Evolutionary conservation across 2,797 vertebrate genomes (phyloP), one percentile per base, ranked within the genome.

Genomic region (Falco naumanni): DNA sequence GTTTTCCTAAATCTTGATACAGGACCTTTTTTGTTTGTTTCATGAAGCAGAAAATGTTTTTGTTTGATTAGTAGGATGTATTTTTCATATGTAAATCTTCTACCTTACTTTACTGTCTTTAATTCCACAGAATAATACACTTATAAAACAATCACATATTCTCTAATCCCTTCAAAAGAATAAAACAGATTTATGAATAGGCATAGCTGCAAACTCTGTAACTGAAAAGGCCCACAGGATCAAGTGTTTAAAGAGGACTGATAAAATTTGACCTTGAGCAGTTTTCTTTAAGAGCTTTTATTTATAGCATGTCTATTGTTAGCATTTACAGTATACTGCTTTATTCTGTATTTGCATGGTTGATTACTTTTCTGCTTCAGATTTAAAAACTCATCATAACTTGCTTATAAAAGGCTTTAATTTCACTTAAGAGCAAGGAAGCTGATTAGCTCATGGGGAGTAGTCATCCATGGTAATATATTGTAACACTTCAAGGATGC

Each of bases 221-320:
- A 74, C 69, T 81, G 29, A 86, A 66, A 78, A 64, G 59, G 11
- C 57, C 61, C 41, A 45, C 14, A 70, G 69, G 74, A 85, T 82
- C 69, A 64, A 50, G 10, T 80, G 48, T 72, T 92, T 16, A 28
- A 65, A 78, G 43, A 87, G 53, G 22, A 48, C 64, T 96, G 81
- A 76, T 87, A 77, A 84, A 93, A 57, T 86, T 84, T 95, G 90
- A 96, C 90, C 93, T 91, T 93, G 75, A 87, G 65, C 75, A 57
- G 57, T 86, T 94, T 92, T 81, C 34, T 90, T 90, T 89, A 84
- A 80, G 68, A 96, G 84, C 57, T 88, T 93, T 91, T 96, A 93
- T 95, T 96, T 97, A 94, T 91, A 95, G 86, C 70, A 41, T 89
- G 26, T 51, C 51, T 92, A 33, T 94, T 96, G 81, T 93, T 90